These are phyloP conservation scores for Balanococcus diminutus DNA, from an alignment of 2,888 invertebrate genomes.

Conservation along the genomic window DNA sequence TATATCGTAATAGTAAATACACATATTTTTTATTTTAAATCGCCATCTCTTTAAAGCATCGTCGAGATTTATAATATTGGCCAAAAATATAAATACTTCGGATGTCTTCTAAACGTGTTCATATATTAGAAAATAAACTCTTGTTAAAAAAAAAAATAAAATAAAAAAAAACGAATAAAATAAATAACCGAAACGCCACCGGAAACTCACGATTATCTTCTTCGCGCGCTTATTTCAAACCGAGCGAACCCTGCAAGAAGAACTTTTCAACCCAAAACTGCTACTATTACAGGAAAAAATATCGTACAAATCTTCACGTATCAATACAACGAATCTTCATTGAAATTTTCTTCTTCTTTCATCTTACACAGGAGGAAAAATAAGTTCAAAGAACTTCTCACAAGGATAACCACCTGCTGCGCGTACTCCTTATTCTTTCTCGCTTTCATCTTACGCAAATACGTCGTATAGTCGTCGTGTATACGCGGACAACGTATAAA, in stretches of 20 bases:
- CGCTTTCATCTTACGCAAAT: background rate
- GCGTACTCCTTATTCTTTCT: background rate
- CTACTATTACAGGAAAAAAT: background rate
- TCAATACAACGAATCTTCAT: background rate
- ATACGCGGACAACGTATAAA: background rate
- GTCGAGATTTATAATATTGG: constrained; percentile 30
- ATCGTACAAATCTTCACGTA: background rate
- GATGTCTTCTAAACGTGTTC: background rate
- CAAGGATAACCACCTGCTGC: constrained; percentile 35
- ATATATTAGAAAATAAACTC: background rate
- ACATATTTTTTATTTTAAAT: background rate
- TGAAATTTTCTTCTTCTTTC: background rate
- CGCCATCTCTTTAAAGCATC: background rate
- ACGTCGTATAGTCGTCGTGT: background rate
- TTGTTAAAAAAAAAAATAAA: background rate
- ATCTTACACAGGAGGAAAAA: background rate
- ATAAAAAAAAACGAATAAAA: background rate
- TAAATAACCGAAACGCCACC: constrained; percentile 20
- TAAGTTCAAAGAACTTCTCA: constrained; percentile 16
- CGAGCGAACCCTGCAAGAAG: background rate
- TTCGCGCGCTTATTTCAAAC: background rate
- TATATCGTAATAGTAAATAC: constrained; percentile 36
- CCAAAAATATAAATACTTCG: background rate
- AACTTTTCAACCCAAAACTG: background rate
- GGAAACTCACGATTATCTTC: background rate